A percentile compares a stretch with the other conserved stretches of the same genome.
phyloP scores from a whole-genome alignment of 2,888 invertebrate species.

The Folsomia manolachei region DNA sequence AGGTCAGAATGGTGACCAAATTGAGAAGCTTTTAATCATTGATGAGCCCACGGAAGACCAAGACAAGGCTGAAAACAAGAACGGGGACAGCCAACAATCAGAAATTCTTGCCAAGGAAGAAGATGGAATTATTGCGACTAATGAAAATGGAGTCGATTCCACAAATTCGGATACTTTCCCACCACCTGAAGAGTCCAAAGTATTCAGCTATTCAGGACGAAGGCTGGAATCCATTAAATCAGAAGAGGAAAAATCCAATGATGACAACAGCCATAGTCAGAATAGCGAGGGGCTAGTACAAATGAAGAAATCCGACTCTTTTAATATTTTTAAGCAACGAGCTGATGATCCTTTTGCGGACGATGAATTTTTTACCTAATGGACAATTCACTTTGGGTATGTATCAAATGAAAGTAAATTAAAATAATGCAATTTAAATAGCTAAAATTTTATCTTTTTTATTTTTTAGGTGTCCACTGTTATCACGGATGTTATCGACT shows the following conservation, averaged over 20 bases:
- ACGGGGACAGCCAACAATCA: not conserved
- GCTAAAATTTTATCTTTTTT: not conserved
- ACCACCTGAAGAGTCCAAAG: slow-evolving; percentile 34
- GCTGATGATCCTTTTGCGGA: slow-evolving; percentile 80
- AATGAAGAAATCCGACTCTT: slow-evolving; percentile 82
- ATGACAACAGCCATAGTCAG: slow-evolving; percentile 50
- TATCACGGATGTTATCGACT: not conserved
- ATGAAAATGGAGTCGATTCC: slow-evolving; percentile 7
- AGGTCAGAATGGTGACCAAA: not conserved
- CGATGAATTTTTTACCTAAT: slow-evolving; percentile 66
- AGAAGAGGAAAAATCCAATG: slow-evolving; percentile 47
- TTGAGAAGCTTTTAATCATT: not conserved
- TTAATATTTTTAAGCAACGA: slow-evolving; percentile 82
- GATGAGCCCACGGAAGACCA: too few relatives aligned
- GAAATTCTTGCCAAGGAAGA: not conserved
- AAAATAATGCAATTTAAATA: not conserved
- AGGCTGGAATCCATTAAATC: slow-evolving; percentile 49
- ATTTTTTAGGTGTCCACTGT: not conserved
- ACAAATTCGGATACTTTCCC: slow-evolving; percentile 41
- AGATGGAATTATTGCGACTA: not conserved
- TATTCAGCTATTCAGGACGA: slow-evolving; percentile 20
- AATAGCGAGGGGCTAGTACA: slow-evolving; percentile 55
- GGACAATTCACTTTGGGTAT: not conserved
- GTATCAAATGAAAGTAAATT: not conserved
- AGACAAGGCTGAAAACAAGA: slow-evolving; percentile 7